Evolutionary conservation across 92 coral and sea anemone species (phyloP), one percentile per base, ranked within the genome.

Genomic region (Pocillopora grandis): DNA sequence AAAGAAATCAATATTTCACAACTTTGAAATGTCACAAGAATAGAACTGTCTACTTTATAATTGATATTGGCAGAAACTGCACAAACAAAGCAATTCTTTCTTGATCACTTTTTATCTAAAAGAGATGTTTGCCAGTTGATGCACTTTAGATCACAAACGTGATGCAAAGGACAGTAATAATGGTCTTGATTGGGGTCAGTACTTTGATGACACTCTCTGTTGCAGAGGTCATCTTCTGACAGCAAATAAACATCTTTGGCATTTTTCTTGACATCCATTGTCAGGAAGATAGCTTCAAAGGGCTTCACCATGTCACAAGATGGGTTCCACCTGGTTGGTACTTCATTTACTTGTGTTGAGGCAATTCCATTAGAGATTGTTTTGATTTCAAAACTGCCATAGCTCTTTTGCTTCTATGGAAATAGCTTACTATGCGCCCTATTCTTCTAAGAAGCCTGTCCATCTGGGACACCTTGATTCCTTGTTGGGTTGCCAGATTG

Each of bases 261-360:
- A 23, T 87, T 81, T 76, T 83, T 71, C 67, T 71, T 80, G 36
- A 75, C 81, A 62, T 87, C 82, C 82, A 73, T 80, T 72, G 82
- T 62, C 77, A 84, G n/a, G 71, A 87, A 82, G 55, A 49, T 82
- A 55, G 87, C 84, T 33, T 66, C 23, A 59, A 87, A 68, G 35
- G 78, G 64, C 57, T 72, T 64, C 66, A 87, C 57, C 87, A 76
- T 87, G 65, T 81, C 90, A 66, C 63, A 75, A 8, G 79, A 64
- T 65, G 84, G 66, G 77, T 87, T 87, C 84, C 87, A 87, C 59
- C 90, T 82, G 6, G 87, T 87, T 81, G 90, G 78, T 33, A 81
- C 87, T 76, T 87, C 90, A 72, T 66, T 81, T 48, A 87, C 66
- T 87, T 87, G 78, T 87, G 86, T 64, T 73, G 77, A 23, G 90